A percentile compares a stretch with the other conserved stretches of the same genome.
phyloP scores from a whole-genome alignment of 2,113 vertebrate genomes.

The Macroglossus sobrinus region DNA sequence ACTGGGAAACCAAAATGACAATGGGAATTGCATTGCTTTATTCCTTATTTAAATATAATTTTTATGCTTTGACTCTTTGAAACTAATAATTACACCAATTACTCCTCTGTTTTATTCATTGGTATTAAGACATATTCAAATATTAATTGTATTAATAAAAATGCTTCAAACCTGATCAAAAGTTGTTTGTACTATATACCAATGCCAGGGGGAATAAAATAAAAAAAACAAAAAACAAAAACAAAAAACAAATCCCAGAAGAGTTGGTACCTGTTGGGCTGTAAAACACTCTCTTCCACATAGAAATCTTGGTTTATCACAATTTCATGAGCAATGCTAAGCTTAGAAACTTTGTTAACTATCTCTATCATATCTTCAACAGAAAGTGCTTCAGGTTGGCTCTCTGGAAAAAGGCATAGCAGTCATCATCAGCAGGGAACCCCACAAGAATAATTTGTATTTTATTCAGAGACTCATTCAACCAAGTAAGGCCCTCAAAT shows the following conservation, averaged over 20 bases:
- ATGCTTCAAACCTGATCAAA: background rate
- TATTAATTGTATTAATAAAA: background rate
- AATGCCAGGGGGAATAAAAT: background rate
- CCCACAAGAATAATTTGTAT: background rate
- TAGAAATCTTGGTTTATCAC: slow-evolving; percentile 77
- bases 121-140: slow-evolving; percentile 4
- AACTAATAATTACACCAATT: background rate
- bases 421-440: background rate
- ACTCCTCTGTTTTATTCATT: background rate
- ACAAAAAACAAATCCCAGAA: background rate
- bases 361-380: slow-evolving; percentile 66
- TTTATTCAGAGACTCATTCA: background rate
- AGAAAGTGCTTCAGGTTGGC: slow-evolving; percentile 53
- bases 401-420: slow-evolving; percentile 69
- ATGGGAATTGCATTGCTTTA: background rate
- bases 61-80: background rate
- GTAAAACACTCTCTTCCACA: slow-evolving; percentile 67
- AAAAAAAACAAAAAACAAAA: background rate
- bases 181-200: background rate
- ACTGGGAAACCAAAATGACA: background rate
- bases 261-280: slow-evolving; percentile 71
- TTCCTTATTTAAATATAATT: background rate
- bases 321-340: slow-evolving; percentile 77
- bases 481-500: background rate
- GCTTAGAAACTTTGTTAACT: slow-evolving; percentile 76